phyloP scores from a whole-genome alignment of 2,888 invertebrate genomes.

The Pollenia amentaria region DNA sequence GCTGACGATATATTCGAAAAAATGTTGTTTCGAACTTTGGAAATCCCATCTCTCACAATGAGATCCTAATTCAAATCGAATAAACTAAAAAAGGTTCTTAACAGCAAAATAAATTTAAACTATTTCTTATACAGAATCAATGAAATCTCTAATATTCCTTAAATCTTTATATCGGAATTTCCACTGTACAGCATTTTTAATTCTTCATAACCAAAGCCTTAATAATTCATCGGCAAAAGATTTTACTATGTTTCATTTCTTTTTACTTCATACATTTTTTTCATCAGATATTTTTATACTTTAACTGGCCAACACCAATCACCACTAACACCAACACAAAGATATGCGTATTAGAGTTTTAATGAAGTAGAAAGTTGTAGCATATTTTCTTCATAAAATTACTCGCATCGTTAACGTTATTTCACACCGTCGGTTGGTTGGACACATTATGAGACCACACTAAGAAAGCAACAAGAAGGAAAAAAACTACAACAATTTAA shows the following conservation, averaged over 20 bases:
- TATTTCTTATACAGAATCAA: too few relatives aligned
- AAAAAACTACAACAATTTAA: constrained; percentile 39
- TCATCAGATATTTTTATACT: constrained; percentile 41
- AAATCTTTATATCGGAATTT: too few relatives aligned
- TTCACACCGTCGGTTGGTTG: constrained; percentile 77
- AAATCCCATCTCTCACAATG: too few relatives aligned
- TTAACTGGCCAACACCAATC: constrained; percentile 47
- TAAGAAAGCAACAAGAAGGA: constrained; percentile 9
- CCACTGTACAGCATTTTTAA: not conserved
- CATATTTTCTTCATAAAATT: constrained; percentile 80
- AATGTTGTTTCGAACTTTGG: too few relatives aligned
- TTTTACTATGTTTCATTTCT: constrained; percentile 20
- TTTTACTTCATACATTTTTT: constrained; percentile 33
- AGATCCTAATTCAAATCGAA: too few relatives aligned
- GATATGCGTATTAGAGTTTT: constrained; percentile 74
- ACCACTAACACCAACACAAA: constrained; percentile 50
- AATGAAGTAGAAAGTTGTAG: constrained; percentile 74
- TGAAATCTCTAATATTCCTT: too few relatives aligned
- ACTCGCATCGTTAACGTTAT: constrained; percentile 82
- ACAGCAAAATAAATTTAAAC: too few relatives aligned
- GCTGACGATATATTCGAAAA: too few relatives aligned
- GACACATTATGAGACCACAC: constrained; percentile 39
- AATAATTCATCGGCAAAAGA: constrained; percentile 37
- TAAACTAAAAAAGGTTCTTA: too few relatives aligned
- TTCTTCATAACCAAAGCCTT: not conserved